Evolutionary conservation across 2,113 vertebrate species (phyloP).

Genomic region (Perca fluviatilis): DNA sequence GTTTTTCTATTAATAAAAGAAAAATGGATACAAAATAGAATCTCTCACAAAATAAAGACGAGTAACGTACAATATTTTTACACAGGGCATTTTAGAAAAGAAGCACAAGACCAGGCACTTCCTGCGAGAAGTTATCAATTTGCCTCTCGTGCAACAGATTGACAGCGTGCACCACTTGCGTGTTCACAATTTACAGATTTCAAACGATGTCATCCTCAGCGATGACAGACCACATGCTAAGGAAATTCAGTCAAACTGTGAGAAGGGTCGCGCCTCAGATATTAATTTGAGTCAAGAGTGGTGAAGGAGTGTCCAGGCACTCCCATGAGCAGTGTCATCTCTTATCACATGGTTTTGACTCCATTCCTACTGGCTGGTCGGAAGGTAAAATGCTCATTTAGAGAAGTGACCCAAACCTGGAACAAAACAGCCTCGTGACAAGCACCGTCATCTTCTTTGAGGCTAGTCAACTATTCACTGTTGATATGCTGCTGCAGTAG

Average conservation of each 20-base stretch:
- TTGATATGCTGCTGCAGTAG: neutral
- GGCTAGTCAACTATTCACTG: neutral
- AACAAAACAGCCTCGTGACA: neutral
- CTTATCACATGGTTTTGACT: constrained; percentile 14
- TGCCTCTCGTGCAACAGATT: constrained; percentile 36
- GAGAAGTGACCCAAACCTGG: neutral
- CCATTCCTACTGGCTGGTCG: neutral
- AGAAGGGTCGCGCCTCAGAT: constrained; percentile 17
- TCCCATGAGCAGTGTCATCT: constrained; percentile 5
- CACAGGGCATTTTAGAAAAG: neutral
- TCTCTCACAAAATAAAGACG: neutral
- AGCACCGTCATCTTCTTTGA: neutral
- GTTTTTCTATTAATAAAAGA: neutral
- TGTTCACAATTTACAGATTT: constrained; percentile 71
- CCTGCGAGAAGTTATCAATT: constrained; percentile 21
- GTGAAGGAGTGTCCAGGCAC: constrained; percentile 10
- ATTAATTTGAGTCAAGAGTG: constrained; percentile 36
- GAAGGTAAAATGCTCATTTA: neutral
- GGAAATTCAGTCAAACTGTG: constrained; percentile 36
- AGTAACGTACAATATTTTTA: neutral
- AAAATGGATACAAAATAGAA: neutral
- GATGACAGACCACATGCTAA: constrained; percentile 70
- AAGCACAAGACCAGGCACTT: neutral
- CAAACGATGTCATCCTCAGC: constrained; percentile 48
- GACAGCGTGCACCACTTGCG: constrained; percentile 36